Evolutionary conservation across 2,113 vertebrate species (phyloP).

Genomic region (Nycticryphes semicollaris): DNA sequence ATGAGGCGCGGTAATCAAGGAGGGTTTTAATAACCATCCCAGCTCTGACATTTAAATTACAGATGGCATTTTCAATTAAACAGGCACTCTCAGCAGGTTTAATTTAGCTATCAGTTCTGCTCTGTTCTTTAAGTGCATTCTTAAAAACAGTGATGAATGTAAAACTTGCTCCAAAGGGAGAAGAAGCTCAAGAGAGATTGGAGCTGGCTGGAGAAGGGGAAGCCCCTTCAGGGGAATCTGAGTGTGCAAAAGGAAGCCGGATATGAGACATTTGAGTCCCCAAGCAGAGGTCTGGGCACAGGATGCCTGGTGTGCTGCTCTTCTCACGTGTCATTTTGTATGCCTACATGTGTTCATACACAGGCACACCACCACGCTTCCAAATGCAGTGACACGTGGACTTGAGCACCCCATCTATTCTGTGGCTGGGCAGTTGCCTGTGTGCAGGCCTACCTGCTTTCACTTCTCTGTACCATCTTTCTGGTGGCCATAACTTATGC

Average conservation of each 20-base stretch:
- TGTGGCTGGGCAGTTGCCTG: neutral
- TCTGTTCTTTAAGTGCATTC: conserved; percentile 75
- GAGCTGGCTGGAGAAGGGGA: neutral
- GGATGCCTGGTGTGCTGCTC: neutral
- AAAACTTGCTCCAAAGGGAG: conserved; percentile 31
- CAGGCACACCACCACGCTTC: neutral
- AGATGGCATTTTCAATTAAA: conserved; percentile 82
- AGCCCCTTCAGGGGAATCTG: neutral
- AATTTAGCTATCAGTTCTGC: conserved; percentile 79
- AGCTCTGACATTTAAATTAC: conserved; percentile 80
- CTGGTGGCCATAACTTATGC: neutral
- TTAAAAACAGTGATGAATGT: conserved; percentile 51
- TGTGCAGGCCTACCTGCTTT: neutral
- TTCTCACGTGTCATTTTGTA: neutral
- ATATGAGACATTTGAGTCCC: neutral
- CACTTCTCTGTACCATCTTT: neutral
- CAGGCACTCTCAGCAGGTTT: conserved; percentile 72
- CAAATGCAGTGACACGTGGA: neutral
- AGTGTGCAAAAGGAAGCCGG: neutral
- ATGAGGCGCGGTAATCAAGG: conserved; percentile 70
- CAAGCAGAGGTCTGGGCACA: neutral
- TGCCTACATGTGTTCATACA: neutral
- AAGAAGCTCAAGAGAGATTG: neutral
- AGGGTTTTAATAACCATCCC: conserved; percentile 62
- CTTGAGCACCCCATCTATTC: neutral